Conservation (phyloP, 1,140 invertebrate species). For the Hyphantria cunea region DNA sequence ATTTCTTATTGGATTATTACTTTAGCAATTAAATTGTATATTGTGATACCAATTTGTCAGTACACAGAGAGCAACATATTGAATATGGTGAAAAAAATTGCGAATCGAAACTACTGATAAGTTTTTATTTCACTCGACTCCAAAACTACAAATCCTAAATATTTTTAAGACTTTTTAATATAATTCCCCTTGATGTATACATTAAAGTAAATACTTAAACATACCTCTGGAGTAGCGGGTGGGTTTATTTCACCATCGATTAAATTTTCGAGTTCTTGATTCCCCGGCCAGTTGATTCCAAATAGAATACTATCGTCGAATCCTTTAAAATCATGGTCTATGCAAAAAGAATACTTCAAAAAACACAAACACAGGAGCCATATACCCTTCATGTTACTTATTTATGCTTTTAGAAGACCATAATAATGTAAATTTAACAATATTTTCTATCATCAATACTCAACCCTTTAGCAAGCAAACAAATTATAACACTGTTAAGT, state of each 20-base stretch:
- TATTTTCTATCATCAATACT: no score
- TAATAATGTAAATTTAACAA: not conserved
- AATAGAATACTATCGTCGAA: conserved; percentile 92
- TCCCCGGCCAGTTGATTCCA: conserved; percentile 91
- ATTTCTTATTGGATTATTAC: no score
- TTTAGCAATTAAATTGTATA: no score
- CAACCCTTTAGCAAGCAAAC: conserved; percentile 8
- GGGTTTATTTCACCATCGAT: conserved; percentile 47
- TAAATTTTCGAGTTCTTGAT: conserved; percentile 71
- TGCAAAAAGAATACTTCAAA: conserved; percentile 48
- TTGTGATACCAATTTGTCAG: no score
- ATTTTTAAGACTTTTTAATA: no score
- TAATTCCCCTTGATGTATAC: no score
- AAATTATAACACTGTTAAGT: conserved; percentile 5
- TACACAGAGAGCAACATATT: no score
- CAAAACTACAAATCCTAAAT: no score
- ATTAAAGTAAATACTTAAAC: not conserved
- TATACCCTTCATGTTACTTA: conserved; percentile 31
- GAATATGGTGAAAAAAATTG: no score
- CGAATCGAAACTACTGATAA: no score
- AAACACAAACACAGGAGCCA: conserved; percentile 44
- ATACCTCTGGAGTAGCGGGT: conserved; percentile 48
- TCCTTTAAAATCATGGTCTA: conserved; percentile 85
- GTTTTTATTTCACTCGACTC: no score
- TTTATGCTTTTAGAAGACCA: conserved; percentile 6